A percentile compares a stretch with the other conserved stretches of the same genome.
phyloP scores from a whole-genome alignment of 2,888 invertebrate genomes.

The Punctoribates punctum region DNA sequence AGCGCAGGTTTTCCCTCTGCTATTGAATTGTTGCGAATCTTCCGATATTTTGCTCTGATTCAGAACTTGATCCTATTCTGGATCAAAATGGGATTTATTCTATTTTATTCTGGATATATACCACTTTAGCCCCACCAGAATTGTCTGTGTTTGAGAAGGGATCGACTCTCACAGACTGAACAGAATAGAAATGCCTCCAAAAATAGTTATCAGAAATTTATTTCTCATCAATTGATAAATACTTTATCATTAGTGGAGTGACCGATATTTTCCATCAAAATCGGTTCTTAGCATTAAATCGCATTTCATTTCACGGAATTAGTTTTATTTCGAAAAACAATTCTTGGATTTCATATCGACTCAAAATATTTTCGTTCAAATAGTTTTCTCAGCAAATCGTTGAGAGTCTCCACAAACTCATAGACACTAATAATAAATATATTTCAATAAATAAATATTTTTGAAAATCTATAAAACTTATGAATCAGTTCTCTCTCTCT shows the following conservation, averaged over 20 bases:
- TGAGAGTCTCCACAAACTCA: too few relatives aligned
- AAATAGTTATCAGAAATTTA: too few relatives aligned
- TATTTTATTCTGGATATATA: constrained; percentile 9
- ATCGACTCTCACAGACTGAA: too few relatives aligned
- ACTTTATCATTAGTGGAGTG: not conserved
- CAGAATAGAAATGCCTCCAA: too few relatives aligned
- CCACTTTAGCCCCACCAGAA: not conserved
- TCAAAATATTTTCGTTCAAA: too few relatives aligned
- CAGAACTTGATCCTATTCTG: constrained; percentile 24
- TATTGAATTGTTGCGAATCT: constrained; percentile 27
- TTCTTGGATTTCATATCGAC: too few relatives aligned
- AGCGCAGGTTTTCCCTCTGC: not conserved
- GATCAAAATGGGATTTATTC: constrained; percentile 24
- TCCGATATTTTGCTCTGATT: constrained; percentile 12
- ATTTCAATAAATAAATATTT: not conserved
- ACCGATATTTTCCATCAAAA: too few relatives aligned
- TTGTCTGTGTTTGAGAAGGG: not conserved
- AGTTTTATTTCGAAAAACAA: too few relatives aligned
- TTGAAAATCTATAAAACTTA: not conserved
- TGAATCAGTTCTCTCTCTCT: constrained; percentile 2
- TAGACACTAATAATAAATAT: too few relatives aligned
- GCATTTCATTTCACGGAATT: too few relatives aligned
- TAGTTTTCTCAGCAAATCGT: too few relatives aligned
- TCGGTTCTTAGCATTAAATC: not conserved
- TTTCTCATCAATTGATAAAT: not conserved